Percentiles rank a stretch among this genome's conserved stretches.
These are phyloP conservation scores for Ptychoptera albimana DNA, from an alignment of 2,888 invertebrate genomes.

Conservation along the genomic window DNA sequence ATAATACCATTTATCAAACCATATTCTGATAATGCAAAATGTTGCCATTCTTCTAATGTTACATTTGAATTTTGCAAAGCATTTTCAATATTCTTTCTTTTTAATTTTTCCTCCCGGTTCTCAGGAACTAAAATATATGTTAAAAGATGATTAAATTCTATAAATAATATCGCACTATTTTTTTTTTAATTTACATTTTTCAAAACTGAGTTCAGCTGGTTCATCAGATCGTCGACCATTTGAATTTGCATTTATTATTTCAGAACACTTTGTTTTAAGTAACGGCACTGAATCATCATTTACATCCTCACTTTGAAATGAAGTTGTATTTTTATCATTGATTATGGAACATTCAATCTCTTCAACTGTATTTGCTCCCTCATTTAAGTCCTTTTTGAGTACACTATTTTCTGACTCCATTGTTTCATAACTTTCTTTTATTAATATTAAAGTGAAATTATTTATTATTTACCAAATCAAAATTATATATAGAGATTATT, in stretches of 20 bases:
- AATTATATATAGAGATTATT: no score
- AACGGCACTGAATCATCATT: not conserved
- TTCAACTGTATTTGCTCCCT: not conserved
- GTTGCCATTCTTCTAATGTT: slow-evolving; percentile 38
- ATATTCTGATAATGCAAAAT: slow-evolving; percentile 44
- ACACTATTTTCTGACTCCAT: not conserved
- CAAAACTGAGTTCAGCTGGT: slow-evolving; percentile 51
- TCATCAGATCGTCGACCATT: slow-evolving; percentile 15
- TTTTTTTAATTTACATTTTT: slow-evolving; percentile 37
- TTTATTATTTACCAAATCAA: no score
- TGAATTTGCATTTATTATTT: not conserved
- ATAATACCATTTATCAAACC: slow-evolving; percentile 48
- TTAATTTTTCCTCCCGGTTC: slow-evolving; percentile 42
- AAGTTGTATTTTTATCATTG: slow-evolving; percentile 1
- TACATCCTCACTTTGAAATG: not conserved
- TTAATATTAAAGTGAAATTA: no score
- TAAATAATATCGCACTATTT: slow-evolving; percentile 2
- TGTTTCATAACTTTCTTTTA: not conserved
- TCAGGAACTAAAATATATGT: slow-evolving; percentile 41
- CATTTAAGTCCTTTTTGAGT: not conserved
- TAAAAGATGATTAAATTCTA: not conserved
- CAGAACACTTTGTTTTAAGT: not conserved
- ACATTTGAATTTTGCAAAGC: slow-evolving; percentile 34
- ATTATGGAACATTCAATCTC: not conserved
- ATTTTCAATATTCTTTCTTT: slow-evolving; percentile 42